Percentiles rank a stretch among this genome's conserved stretches.
Evolutionary conservation across 1,140 invertebrate species (phyloP).

Genomic region (Rhagoletis pomonella): DNA sequence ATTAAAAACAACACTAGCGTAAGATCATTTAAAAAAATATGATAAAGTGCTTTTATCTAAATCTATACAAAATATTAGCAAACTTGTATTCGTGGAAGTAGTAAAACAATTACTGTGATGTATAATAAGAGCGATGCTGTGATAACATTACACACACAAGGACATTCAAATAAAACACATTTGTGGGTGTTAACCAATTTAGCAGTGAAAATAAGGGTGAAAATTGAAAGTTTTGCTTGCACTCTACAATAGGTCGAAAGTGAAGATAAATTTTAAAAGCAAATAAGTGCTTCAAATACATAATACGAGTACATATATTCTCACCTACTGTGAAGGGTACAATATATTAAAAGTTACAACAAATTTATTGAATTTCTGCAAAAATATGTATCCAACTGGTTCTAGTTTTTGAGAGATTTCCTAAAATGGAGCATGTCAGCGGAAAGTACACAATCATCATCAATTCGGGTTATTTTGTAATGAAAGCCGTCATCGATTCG

Average conservation of each 20-base stretch:
- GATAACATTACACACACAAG: conserved; percentile 8
- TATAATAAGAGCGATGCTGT: conserved; percentile 37
- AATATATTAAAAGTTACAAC: neutral
- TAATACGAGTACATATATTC: no score
- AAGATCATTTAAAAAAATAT: conserved; percentile 36
- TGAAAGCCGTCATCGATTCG: no score
- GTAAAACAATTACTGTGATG: conserved; percentile 51
- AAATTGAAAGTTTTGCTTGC: conserved; percentile 22
- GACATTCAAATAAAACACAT: conserved; percentile 19
- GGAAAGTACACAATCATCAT: no score
- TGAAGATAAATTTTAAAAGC: neutral
- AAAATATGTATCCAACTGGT: no score
- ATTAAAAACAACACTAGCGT: neutral
- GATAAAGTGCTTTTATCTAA: conserved; percentile 12
- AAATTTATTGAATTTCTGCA: neutral
- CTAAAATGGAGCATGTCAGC: no score
- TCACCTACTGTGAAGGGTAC: no score
- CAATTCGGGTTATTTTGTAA: no score
- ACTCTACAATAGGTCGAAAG: neutral
- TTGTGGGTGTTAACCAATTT: conserved; percentile 44
- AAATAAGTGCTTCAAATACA: neutral
- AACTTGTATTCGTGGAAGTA: conserved; percentile 46
- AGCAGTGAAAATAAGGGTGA: conserved; percentile 9
- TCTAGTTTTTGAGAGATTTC: no score
- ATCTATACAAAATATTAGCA: conserved; percentile 43